phyloP scores from a whole-genome alignment of 2,888 invertebrate species.

The Idaea straminata region DNA sequence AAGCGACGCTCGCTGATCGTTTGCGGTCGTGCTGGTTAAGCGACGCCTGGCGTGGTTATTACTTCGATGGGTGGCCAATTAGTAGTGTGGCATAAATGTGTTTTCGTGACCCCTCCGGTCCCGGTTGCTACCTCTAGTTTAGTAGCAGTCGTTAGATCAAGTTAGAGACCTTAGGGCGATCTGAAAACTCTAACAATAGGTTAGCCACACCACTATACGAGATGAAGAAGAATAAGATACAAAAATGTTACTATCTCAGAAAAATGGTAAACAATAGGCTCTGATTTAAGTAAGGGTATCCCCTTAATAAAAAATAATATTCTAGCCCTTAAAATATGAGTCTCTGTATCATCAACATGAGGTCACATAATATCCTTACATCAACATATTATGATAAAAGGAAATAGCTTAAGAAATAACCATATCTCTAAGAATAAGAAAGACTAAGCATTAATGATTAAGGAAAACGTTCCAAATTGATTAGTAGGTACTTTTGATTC shows the following conservation, averaged over 20 bases:
- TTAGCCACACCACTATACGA: no score
- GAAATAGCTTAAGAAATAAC: not conserved
- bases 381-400: not conserved
- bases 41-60: no score
- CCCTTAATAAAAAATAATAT: not conserved
- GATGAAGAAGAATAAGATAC: no score
- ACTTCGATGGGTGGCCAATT: no score
- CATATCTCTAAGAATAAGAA: not conserved
- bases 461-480: not conserved
- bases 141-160: no score
- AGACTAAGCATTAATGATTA: not conserved
- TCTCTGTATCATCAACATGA: not conserved
- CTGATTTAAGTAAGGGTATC: not conserved
- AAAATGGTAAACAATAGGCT: not conserved
- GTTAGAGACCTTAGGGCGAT: no score
- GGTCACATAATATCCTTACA: not conserved
- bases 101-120: no score
- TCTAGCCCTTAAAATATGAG: not conserved
- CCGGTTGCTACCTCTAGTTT: no score
- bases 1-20: no score
- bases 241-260: not conserved
- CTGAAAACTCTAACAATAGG: no score
- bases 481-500: not conserved
- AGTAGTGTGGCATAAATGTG: no score
- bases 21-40: no score